Conservation (phyloP, 1,140 invertebrate species). For the Rhynchophorus ferrugineus region DNA sequence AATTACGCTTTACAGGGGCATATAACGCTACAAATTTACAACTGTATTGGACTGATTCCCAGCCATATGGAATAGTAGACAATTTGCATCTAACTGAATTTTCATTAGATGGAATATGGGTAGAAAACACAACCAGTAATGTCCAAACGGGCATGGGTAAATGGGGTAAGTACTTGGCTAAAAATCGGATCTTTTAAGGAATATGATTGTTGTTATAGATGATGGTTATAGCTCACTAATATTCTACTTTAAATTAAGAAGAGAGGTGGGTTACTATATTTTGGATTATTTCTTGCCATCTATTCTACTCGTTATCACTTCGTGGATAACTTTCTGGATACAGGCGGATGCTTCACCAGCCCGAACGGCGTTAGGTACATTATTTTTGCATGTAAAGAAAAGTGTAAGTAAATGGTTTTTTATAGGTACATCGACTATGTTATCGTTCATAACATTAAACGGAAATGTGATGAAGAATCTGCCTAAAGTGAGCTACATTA, state of each 20-base stretch:
- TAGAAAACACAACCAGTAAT: slow-evolving; percentile 58
- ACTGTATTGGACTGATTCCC: slow-evolving; percentile 65
- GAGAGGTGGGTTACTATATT: slow-evolving; percentile 80
- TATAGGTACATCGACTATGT: slow-evolving; percentile 73
- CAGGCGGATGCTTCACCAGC: slow-evolving; percentile 81
- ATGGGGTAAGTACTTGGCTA: slow-evolving; percentile 46
- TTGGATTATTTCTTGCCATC: slow-evolving; percentile 87
- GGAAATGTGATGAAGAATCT: slow-evolving; percentile 73
- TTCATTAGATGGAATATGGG: slow-evolving; percentile 58
- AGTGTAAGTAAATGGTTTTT: too few relatives aligned
- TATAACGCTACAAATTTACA: slow-evolving; percentile 68
- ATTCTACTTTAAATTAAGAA: slow-evolving; percentile 66
- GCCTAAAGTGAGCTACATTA: slow-evolving; percentile 83
- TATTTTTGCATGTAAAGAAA: not conserved
- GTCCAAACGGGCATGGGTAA: slow-evolving; percentile 58
- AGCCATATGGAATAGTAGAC: slow-evolving; percentile 65
- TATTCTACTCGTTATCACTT: slow-evolving; percentile 78
- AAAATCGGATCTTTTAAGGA: too few relatives aligned
- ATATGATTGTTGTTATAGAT: slow-evolving; percentile 54
- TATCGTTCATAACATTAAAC: slow-evolving; percentile 79
- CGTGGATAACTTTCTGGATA: slow-evolving; percentile 87
- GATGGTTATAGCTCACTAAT: slow-evolving; percentile 74
- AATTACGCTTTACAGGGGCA: too few relatives aligned
- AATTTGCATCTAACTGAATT: slow-evolving; percentile 77
- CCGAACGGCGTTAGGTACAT: slow-evolving; percentile 63